Base-by-base conservation (phyloP, 2,888 invertebrate species). In the Trissoscelio sp. region DNA sequence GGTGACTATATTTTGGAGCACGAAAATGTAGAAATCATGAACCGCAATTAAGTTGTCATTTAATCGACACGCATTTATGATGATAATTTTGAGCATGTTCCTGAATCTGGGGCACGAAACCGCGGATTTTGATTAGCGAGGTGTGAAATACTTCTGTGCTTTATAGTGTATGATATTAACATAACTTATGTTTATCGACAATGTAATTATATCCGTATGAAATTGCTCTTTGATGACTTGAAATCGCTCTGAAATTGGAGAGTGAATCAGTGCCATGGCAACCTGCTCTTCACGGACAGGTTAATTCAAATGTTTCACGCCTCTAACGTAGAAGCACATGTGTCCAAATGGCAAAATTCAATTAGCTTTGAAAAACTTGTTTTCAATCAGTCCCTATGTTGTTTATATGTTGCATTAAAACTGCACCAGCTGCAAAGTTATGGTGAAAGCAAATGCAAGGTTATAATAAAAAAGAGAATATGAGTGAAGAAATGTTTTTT, bases 1-100 rank as follows among this genome's bases (percentile, higher is more conserved):
- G 58, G 79, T 11, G 48, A 64, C 64, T 62, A 57, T 74, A 62
- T 74, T 69, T 80, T n/a, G n/a, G n/a, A n/a, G n/a, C n/a, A n/a
- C n/a, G 16, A 58, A 58, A n/a, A 39, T 39, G 14, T 22, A 42
- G 42, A 42, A 14, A 42, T 42, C 14, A 42, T 42, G 1, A 4
- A 37, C 22, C n/a, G 16, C 4, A 14, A 39, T 42, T 42, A 3
- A 53, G 7, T 20, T n/a, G 34, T 46, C 20, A 20, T 64, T 64
- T 18, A 18, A 11, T 16, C 11, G 4, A 34, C 34, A 4, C 48
- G 24, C 9, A 51, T 39, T 67, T 51, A 16, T 18, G 24, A 14
- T 37, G 37, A 42, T 42, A 62, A 72, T 60, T 60, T 60, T 28
- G 4, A 18, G 3, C 34, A 48, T 22, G 14, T 12, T 37, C 9